phyloP scores from a whole-genome alignment of 1,140 invertebrate species.

The Drosophila grimshawi region DNA sequence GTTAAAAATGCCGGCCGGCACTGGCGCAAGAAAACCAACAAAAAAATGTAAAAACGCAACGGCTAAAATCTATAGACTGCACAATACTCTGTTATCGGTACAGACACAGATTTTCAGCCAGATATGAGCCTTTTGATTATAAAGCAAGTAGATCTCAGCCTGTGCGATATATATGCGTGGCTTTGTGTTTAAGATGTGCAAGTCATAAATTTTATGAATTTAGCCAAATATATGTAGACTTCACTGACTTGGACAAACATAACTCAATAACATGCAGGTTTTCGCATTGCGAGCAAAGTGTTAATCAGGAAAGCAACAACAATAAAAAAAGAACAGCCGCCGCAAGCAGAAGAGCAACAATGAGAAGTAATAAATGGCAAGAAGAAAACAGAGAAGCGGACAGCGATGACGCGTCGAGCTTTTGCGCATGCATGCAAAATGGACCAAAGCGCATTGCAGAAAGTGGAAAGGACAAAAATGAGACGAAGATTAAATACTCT shows the following conservation, averaged over 20 bases:
- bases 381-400: constrained; percentile 15
- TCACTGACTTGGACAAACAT: too few relatives aligned
- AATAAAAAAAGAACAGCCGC: neutral
- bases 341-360: constrained; percentile 24
- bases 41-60: constrained; percentile 9
- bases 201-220: too few relatives aligned
- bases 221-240: too few relatives aligned
- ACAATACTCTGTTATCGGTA: neutral
- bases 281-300: neutral
- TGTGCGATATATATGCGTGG: too few relatives aligned
- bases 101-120: too few relatives aligned
- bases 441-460: constrained; percentile 34
- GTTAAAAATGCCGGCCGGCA: constrained; percentile 78
- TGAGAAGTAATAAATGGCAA: constrained; percentile 23
- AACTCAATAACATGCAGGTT: neutral
- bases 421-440: constrained; percentile 70
- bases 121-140: too few relatives aligned
- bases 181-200: too few relatives aligned
- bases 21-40: constrained; percentile 40
- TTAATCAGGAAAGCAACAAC: constrained; percentile 8
- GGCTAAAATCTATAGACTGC: neutral
- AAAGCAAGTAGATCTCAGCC: too few relatives aligned
- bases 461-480: too few relatives aligned
- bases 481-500: constrained; percentile 34
- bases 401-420: constrained; percentile 31